These are phyloP conservation scores for Amiota communis DNA, from an alignment of 2,888 invertebrate genomes.

Conservation along the genomic window DNA sequence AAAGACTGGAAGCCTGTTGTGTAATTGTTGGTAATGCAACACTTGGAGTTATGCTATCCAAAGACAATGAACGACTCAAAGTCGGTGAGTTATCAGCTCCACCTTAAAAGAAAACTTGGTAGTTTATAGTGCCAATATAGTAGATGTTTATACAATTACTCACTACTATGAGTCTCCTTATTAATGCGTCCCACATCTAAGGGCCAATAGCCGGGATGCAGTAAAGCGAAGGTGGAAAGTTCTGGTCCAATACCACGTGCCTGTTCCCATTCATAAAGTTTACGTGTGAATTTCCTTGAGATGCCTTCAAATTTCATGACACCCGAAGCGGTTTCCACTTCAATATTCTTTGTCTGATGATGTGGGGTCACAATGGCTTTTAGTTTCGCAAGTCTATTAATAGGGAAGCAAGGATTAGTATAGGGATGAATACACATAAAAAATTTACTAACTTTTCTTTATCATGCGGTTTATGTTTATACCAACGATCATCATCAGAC, in stretches of 20 bases:
- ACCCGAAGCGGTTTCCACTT: conserved; percentile 87
- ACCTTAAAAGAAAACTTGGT: conserved; percentile 34
- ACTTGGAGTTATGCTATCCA: conserved; percentile 81
- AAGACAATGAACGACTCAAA: conserved; percentile 83
- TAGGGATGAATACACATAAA: no score
- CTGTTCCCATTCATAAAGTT: conserved; percentile 93
- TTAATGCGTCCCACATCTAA: conserved; percentile 70
- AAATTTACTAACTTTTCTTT: conserved; percentile 76
- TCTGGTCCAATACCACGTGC: conserved; percentile 90
- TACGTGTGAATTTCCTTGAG: conserved; percentile 90
- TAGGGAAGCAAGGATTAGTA: no score
- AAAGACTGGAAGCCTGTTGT: conserved; percentile 82
- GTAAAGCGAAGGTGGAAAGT: conserved; percentile 86
- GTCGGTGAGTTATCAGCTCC: conserved; percentile 71
- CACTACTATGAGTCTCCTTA: conserved; percentile 66
- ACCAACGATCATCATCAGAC: conserved; percentile 74
- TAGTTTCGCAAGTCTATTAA: conserved; percentile 66
- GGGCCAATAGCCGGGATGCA: conserved; percentile 77
- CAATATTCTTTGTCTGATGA: conserved; percentile 79
- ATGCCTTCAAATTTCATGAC: conserved; percentile 90
- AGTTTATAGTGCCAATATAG: neutral
- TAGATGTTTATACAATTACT: conserved; percentile 24
- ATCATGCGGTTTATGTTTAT: conserved; percentile 79
- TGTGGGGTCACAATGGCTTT: conserved; percentile 75
- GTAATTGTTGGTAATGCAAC: conserved; percentile 74